phyloP scores from a whole-genome alignment of 2,888 invertebrate genomes.

The Ephialtes manifestator region DNA sequence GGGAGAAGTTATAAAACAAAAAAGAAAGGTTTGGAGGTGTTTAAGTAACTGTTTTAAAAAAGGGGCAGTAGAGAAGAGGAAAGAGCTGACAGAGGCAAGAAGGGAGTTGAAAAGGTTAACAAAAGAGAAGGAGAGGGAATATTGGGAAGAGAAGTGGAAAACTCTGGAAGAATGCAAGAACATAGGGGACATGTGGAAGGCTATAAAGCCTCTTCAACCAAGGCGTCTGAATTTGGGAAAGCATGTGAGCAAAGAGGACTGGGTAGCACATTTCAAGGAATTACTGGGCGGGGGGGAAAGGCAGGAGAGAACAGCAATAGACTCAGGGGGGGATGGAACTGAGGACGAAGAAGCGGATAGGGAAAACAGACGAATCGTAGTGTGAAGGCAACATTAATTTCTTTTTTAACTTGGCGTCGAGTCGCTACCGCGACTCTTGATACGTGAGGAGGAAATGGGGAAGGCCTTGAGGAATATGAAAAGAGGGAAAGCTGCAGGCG shows the following conservation, averaged over 20 bases:
- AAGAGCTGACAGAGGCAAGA: background rate
- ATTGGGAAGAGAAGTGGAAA: conserved; percentile 7
- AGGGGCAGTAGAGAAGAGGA: background rate
- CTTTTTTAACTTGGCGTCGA: too few relatives aligned
- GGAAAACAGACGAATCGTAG: too few relatives aligned
- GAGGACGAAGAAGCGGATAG: background rate
- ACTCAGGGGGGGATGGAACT: background rate
- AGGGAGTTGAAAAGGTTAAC: background rate
- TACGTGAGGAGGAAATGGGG: background rate
- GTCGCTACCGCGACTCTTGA: too few relatives aligned
- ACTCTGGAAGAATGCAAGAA: conserved; percentile 14
- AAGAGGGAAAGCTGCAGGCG: conserved; percentile 4
- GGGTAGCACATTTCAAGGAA: conserved; percentile 10
- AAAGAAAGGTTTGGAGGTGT: too few relatives aligned
- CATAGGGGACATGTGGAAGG: background rate
- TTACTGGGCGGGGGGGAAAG: background rate
- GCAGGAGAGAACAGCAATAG: background rate
- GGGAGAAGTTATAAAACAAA: too few relatives aligned
- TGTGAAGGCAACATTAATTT: too few relatives aligned
- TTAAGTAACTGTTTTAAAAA: background rate
- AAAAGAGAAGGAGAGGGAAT: background rate
- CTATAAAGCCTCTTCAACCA: conserved; percentile 8
- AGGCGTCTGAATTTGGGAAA: background rate
- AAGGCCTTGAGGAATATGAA: background rate
- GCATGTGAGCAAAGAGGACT: background rate